Evolutionary conservation across 2,888 invertebrate species (phyloP), one percentile per base, ranked within the genome.

Genomic region (Pheosia gnoma): DNA sequence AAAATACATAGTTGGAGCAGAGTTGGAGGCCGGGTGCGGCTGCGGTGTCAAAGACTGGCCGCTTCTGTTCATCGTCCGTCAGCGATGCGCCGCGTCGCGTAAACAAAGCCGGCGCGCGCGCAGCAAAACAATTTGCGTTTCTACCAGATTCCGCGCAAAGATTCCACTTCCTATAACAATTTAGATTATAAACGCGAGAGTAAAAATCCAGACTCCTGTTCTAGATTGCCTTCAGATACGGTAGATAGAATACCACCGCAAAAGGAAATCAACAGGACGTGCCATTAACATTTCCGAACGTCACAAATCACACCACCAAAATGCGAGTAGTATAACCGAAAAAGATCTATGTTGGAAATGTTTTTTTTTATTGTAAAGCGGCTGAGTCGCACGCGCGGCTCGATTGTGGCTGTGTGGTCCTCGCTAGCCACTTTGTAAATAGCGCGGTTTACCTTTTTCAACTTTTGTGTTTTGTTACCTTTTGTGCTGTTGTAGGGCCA

Each of bases 391-490:
- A 92, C 93, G 93, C 93, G 93, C 93, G 93, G 93, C 88, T 83
- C 91, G 91, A 92, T 92, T 93, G 92, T 90, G 90, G 87, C 88
- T 93, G 93, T 93, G 93, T 93, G 93, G 93, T 93, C 93, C 91
- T 86, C 91, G 90, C 93, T 90, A 89, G 93, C 93, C 93, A 93
- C 93, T 93, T 93, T 93, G 93, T 93, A 93, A 93, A 93, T 93
- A 93, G 91, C 92, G 93, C 93, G 93, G 93, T 93, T 93, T 93
- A 91, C 93, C 93, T 93, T 93, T 93, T 93, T 93, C 93, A 90
- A 93, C 93, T 92, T 92, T 92, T 93, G 91, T 93, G 93, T 93
- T 93, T 93, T 93, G 93, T 93, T 93, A 93, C 93, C 93, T 93
- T 93, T 93, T 93, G 93, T 93, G 91, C 91, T 91, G 89, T 93